Evolutionary conservation across 1,140 invertebrate genomes (phyloP).

Genomic region (Cydia splendana): DNA sequence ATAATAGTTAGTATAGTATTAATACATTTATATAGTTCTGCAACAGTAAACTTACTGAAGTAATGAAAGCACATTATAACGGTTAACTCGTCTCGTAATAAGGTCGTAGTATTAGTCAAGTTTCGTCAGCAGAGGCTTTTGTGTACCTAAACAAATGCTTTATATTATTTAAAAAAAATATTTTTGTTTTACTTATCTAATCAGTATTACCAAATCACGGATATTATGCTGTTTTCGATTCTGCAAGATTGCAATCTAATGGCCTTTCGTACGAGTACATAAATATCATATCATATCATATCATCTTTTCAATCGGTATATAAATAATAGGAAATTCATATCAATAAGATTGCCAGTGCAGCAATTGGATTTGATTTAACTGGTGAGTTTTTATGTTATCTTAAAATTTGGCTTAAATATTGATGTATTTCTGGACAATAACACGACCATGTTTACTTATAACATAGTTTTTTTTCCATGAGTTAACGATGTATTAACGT

Average conservation of each 20-base stretch:
- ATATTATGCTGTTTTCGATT: constrained; percentile 11
- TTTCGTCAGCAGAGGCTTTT: too few species aligned
- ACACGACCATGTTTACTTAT: too few species aligned
- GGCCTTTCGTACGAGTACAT: not conserved
- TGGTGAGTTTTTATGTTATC: not conserved
- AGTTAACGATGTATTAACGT: too few species aligned
- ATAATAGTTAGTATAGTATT: too few species aligned
- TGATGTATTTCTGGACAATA: not conserved
- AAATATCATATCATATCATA: too few species aligned
- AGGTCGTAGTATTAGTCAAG: too few species aligned
- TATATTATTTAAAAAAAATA: not conserved
- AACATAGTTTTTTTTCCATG: too few species aligned
- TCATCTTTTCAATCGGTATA: not conserved
- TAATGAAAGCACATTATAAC: too few species aligned
- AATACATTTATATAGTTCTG: too few species aligned
- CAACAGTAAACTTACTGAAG: too few species aligned
- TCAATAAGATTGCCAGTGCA: constrained; percentile 6
- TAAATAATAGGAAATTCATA: not conserved
- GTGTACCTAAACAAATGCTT: too few species aligned
- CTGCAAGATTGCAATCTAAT: not conserved
- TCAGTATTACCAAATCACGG: not conserved
- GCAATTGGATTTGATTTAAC: constrained; percentile 16
- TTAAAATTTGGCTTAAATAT: not conserved
- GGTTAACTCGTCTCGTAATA: too few species aligned
- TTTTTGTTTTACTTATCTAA: not conserved